Conservation (phyloP, 1,140 invertebrate genomes). For the Chymomyza costata region DNA sequence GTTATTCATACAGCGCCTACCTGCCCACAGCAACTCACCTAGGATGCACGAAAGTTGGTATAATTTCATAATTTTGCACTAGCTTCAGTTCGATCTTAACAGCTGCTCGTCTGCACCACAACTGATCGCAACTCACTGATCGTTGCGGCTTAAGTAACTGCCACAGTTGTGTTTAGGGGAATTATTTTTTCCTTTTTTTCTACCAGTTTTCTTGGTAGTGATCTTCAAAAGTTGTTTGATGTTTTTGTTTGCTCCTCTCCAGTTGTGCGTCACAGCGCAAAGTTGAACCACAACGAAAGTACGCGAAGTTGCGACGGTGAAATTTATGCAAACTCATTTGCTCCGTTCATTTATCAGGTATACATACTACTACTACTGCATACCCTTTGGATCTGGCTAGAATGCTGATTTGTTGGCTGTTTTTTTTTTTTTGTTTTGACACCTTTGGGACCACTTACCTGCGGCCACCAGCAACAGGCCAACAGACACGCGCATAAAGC, state of each 20-base stretch:
- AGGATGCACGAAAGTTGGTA: slow-evolving; percentile 35
- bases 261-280: slow-evolving; percentile 7
- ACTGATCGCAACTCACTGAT: slow-evolving; percentile 54
- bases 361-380: slow-evolving; percentile 2
- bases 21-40: slow-evolving; percentile 32
- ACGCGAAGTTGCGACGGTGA: slow-evolving; percentile 56
- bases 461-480: slow-evolving; percentile 20
- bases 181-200: slow-evolving; percentile 44
- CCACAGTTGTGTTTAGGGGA: slow-evolving; percentile 20
- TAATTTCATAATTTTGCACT: slow-evolving; percentile 33
- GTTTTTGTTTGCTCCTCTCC: slow-evolving; percentile 24
- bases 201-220: slow-evolving; percentile 61
- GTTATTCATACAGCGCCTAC: too few relatives aligned
- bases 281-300: slow-evolving; percentile 53
- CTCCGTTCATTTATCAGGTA: slow-evolving; percentile 34
- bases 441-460: slow-evolving; percentile 27
- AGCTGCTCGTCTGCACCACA: slow-evolving; percentile 40
- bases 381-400: slow-evolving; percentile 36
- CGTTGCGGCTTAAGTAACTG: slow-evolving; percentile 48
- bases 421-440: slow-evolving; percentile 24
- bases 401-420: slow-evolving; percentile 61
- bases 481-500: slow-evolving; percentile 11
- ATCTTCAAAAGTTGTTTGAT: slow-evolving; percentile 24
- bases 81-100: slow-evolving; percentile 25
- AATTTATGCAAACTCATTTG: slow-evolving; percentile 67